Percentiles rank a stretch among this genome's conserved stretches.
Conservation (phyloP, 2,888 invertebrate species). For the Halictus ligatus region DNA sequence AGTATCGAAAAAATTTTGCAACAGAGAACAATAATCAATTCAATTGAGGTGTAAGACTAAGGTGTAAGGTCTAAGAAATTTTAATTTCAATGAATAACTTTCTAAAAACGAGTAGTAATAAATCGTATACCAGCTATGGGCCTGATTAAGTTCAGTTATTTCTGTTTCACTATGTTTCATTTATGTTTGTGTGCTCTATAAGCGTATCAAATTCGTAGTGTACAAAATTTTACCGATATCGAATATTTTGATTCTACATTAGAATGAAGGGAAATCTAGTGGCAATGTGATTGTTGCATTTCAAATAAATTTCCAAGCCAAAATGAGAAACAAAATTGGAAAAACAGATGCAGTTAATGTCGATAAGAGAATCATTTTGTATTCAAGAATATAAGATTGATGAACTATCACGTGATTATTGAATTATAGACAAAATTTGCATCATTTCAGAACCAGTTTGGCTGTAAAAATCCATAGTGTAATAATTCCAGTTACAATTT, state of each 20-base stretch:
- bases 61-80: background rate
- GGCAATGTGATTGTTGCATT: background rate
- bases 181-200: no score
- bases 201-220: no score
- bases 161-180: no score
- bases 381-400: background rate
- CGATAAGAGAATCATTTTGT: background rate
- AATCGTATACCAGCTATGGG: background rate
- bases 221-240: no score
- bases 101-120: background rate
- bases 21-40: background rate
- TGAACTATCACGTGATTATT: background rate
- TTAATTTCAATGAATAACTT: background rate
- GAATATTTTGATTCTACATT: no score
- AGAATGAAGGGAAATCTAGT: background rate
- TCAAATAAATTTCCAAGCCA: background rate
- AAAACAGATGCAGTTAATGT: background rate
- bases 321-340: background rate
- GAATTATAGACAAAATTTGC: background rate
- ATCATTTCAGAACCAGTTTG: background rate
- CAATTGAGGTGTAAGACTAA: no score
- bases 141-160: background rate
- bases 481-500: background rate
- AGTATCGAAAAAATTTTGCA: background rate
- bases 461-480: background rate